These are phyloP conservation scores for Crocodylus rhombifer DNA, from an alignment of 2,797 vertebrate species.

Conservation along the genomic window DNA sequence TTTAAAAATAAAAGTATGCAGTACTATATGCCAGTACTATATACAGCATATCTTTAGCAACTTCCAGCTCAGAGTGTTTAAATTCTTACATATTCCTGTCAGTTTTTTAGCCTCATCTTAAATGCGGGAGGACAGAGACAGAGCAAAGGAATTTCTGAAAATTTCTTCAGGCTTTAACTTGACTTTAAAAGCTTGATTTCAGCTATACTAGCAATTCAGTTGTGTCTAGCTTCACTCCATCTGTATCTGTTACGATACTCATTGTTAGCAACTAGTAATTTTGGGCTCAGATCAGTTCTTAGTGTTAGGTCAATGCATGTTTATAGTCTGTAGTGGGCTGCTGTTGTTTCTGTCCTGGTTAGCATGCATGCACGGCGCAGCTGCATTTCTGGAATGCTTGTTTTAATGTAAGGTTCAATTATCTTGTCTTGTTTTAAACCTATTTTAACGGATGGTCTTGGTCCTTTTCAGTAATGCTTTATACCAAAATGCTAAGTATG, in stretches of 20 bases:
- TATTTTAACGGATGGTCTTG: neutral
- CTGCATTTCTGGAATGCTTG: neutral
- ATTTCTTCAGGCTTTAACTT: neutral
- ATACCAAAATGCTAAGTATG: neutral
- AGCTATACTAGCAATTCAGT: neutral
- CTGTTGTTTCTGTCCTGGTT: neutral
- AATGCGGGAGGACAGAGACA: neutral
- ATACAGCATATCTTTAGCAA: neutral
- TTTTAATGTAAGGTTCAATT: neutral
- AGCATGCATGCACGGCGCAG: neutral
- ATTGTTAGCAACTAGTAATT: neutral
- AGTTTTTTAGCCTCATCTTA: neutral
- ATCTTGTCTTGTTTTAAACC: neutral
- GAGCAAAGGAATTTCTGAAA: neutral
- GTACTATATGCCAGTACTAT: no score
- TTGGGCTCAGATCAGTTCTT: neutral
- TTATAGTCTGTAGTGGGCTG: neutral
- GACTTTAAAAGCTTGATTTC: constrained; percentile 2
- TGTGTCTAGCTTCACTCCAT: neutral
- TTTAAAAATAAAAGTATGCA: no score
- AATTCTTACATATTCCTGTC: neutral
- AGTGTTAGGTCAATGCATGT: accelerated
- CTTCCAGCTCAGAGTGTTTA: neutral
- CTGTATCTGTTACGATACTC: neutral
- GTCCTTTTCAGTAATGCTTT: neutral